These are phyloP conservation scores for Rhyacophila brunnea DNA, from an alignment of 1,140 invertebrate species.

Conservation along the genomic window DNA sequence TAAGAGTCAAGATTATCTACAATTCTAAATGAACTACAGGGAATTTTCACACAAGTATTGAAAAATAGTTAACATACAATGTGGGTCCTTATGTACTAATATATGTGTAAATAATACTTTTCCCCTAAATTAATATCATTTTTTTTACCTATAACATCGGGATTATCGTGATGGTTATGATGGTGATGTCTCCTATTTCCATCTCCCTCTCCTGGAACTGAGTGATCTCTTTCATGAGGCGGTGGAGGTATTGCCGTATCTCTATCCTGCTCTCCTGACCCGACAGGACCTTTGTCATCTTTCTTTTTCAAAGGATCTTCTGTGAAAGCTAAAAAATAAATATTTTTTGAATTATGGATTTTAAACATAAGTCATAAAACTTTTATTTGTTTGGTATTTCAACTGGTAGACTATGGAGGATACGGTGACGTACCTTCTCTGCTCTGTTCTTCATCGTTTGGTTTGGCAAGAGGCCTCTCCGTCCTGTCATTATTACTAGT, in stretches of 20 bases:
- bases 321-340: slow-evolving; percentile 25
- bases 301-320: slow-evolving; percentile 18
- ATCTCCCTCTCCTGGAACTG: slow-evolving; percentile 37
- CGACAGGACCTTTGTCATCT: slow-evolving; percentile 1
- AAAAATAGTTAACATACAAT: too few relatives aligned
- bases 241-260: slow-evolving; percentile 30
- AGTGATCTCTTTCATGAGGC: slow-evolving; percentile 38
- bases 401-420: too few relatives aligned
- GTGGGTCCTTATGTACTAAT: too few relatives aligned
- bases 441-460: slow-evolving; percentile 8
- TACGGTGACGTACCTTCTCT: slow-evolving; percentile 14
- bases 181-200: slow-evolving; percentile 28
- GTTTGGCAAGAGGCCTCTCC: slow-evolving; percentile 3
- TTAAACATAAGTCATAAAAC: too few relatives aligned
- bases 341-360: not conserved
- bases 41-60: too few relatives aligned
- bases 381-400: too few relatives aligned
- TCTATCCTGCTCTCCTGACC: slow-evolving; percentile 6
- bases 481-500: not conserved
- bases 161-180: slow-evolving; percentile 26
- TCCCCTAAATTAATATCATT: too few relatives aligned
- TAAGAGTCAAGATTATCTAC: too few relatives aligned
- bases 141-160: slow-evolving; percentile 13
- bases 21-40: too few relatives aligned
- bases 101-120: too few relatives aligned